Evolutionary conservation across 1,140 invertebrate genomes (phyloP).

Genomic region (Aphis gossypii): DNA sequence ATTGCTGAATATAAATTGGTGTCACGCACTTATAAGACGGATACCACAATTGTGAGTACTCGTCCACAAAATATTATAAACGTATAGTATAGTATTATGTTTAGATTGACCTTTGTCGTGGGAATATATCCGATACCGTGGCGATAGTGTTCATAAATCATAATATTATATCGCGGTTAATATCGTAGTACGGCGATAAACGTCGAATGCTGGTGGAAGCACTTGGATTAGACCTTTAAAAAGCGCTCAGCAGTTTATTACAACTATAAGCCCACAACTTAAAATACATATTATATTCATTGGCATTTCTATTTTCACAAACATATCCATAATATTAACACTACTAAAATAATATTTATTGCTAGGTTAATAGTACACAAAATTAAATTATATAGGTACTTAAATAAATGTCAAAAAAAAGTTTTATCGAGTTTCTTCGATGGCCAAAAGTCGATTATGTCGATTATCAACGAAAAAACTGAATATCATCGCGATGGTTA

Average conservation of each 20-base stretch:
- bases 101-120: neutral
- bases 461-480: constrained; percentile 47
- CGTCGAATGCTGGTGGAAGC: neutral
- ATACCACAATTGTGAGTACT: neutral
- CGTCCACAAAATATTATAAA: neutral
- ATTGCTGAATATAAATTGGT: neutral
- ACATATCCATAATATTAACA: neutral
- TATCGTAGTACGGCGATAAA: neutral
- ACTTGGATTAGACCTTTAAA: neutral
- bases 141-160: neutral
- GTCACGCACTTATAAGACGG: neutral
- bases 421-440: constrained; percentile 29
- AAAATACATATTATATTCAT: neutral
- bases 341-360: neutral
- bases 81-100: neutral
- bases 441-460: constrained; percentile 44
- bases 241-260: neutral
- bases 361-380: neutral
- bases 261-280: neutral
- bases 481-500: neutral
- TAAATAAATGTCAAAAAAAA: neutral
- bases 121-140: neutral
- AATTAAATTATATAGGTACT: no score
- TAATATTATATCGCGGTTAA: neutral
- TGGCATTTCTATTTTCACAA: neutral